A percentile compares a stretch with the other conserved stretches of the same genome.
Evolutionary conservation across 2,888 invertebrate species (phyloP).

Genomic region (Tricholauxania praeusta): DNA sequence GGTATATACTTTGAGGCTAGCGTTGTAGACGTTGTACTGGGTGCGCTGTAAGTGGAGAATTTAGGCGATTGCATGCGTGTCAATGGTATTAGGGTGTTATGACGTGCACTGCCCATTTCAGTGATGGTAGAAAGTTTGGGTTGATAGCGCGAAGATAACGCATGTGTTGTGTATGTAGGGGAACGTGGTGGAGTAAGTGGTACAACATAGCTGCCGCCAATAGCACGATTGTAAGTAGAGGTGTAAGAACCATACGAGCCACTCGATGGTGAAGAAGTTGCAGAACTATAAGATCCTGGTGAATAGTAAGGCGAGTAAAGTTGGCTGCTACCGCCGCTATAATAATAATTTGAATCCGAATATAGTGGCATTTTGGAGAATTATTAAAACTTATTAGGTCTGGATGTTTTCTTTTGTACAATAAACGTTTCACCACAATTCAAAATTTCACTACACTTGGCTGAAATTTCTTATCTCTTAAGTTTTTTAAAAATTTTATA

Average conservation of each 20-base stretch:
- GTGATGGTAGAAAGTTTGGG: constrained; percentile 82
- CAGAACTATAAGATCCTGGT: constrained; percentile 67
- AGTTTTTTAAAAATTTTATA: neutral
- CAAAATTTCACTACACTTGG: neutral
- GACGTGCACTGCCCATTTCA: constrained; percentile 65
- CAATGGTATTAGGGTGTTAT: constrained; percentile 64
- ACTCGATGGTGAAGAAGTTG: constrained; percentile 68
- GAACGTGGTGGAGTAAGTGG: constrained; percentile 60
- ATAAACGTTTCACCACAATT: too few relatives aligned
- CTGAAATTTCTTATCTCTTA: neutral
- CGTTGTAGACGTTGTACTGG: constrained; percentile 59
- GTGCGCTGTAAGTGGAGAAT: constrained; percentile 66
- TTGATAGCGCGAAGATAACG: constrained; percentile 72
- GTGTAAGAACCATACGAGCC: constrained; percentile 69
- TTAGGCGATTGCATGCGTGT: constrained; percentile 71
- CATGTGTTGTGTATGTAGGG: constrained; percentile 52
- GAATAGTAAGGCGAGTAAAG: constrained; percentile 69
- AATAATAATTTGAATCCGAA: constrained; percentile 75
- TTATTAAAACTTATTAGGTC: neutral
- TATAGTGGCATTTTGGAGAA: constrained; percentile 74
- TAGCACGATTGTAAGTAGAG: constrained; percentile 71
- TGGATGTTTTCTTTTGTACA: too few relatives aligned
- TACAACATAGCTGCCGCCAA: constrained; percentile 59
- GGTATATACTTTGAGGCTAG: constrained; percentile 67
- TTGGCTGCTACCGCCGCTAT: constrained; percentile 68